A percentile compares a stretch with the other conserved stretches of the same genome.
These are phyloP conservation scores for Marronus borbonicus DNA, from an alignment of 2,888 invertebrate species.

Conservation along the genomic window DNA sequence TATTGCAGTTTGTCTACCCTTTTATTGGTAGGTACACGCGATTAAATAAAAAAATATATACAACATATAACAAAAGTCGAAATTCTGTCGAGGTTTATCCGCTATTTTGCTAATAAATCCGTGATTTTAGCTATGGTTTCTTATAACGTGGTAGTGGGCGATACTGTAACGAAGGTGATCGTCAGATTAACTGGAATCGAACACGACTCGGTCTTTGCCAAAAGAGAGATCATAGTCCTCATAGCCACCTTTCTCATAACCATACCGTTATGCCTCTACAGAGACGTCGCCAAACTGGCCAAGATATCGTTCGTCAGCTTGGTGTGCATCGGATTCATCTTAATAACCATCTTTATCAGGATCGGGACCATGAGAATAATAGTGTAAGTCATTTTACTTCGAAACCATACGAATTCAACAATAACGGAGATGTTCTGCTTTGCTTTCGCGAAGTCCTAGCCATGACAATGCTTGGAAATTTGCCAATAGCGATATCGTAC, in stretches of 20 bases:
- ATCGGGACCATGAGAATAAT: slow-evolving; percentile 74
- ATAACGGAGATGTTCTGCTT: background rate
- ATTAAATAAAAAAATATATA: no score
- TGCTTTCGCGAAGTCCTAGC: slow-evolving; percentile 73
- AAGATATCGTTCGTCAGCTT: slow-evolving; percentile 80
- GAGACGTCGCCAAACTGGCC: slow-evolving; percentile 81
- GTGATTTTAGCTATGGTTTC: slow-evolving; percentile 85
- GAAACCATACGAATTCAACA: background rate
- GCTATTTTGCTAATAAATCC: no score
- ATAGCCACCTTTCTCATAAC: slow-evolving; percentile 82
- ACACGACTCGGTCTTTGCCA: slow-evolving; percentile 74
- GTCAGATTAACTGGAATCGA: slow-evolving; percentile 78
- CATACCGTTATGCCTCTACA: slow-evolving; percentile 85
- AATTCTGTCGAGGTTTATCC: no score
- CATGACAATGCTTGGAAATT: slow-evolving; percentile 81
- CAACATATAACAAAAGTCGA: no score
- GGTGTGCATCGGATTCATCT: slow-evolving; percentile 82
- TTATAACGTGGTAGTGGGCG: slow-evolving; percentile 90
- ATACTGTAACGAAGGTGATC: slow-evolving; percentile 87
- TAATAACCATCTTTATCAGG: slow-evolving; percentile 78
- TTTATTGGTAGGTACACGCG: background rate
- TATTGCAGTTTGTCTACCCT: slow-evolving; percentile 85
- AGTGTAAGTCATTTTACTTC: slow-evolving; percentile 74
- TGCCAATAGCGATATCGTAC: slow-evolving; percentile 81
- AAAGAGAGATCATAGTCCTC: slow-evolving; percentile 80